Percentiles rank a stretch among this genome's conserved stretches.
These are phyloP conservation scores for Pristionchus exspectatus DNA, from an alignment of 2,888 invertebrate species.

Conservation along the genomic window DNA sequence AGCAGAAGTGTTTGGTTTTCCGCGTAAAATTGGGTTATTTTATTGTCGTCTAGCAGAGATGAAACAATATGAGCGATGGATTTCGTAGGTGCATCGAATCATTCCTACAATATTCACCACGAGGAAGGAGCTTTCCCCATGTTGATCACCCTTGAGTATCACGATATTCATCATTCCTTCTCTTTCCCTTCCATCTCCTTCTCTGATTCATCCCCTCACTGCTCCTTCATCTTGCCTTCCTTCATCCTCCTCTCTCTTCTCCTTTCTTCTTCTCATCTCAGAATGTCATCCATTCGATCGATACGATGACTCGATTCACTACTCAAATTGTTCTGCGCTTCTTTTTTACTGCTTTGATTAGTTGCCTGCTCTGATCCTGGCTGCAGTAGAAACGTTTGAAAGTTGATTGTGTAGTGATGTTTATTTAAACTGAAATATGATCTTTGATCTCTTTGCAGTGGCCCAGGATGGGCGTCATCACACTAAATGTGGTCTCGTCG, in stretches of 20 bases:
- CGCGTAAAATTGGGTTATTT: background rate
- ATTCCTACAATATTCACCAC: background rate
- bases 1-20: background rate
- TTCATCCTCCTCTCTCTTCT: background rate
- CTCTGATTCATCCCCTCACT: conserved; percentile 9
- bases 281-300: conserved; percentile 23
- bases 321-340: background rate
- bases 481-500: conserved; percentile 81
- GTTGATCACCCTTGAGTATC: background rate
- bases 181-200: background rate
- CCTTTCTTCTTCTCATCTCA: conserved; percentile 10
- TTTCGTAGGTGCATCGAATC: background rate
- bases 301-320: conserved; percentile 18
- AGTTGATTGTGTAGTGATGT: background rate
- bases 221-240: background rate
- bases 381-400: background rate
- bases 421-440: background rate
- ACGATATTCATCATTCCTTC: background rate
- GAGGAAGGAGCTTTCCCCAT: background rate
- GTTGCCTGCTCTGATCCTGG: background rate
- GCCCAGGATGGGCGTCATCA: conserved; percentile 80
- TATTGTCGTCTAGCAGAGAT: background rate
- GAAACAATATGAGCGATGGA: background rate
- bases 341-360: background rate
- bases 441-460: conserved; percentile 34